Evolutionary conservation across 2,888 invertebrate species (phyloP).

Genomic region (Cephus pygmeus): DNA sequence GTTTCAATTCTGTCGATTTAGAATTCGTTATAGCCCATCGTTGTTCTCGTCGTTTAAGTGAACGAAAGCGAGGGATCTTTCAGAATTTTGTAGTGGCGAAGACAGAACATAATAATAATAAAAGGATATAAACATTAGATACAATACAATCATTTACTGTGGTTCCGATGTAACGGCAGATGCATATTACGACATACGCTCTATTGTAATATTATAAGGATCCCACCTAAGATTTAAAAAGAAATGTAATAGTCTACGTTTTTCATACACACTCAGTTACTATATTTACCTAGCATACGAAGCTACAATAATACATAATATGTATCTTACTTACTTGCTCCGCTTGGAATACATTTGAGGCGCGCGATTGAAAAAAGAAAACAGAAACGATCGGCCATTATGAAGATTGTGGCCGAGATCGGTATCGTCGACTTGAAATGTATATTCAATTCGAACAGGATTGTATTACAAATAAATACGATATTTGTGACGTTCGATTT

Average conservation of each 20-base stretch:
- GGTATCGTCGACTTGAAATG: conserved; percentile 54
- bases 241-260: conserved; percentile 61
- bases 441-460: conserved; percentile 47
- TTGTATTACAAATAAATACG: conserved; percentile 42
- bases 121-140: conserved; percentile 4
- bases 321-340: conserved; percentile 49
- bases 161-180: conserved; percentile 6
- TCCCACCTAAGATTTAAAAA: conserved; percentile 55
- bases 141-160: conserved; percentile 19
- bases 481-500: conserved; percentile 41
- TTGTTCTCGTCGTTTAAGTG: background rate
- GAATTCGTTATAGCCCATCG: background rate
- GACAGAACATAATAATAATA: background rate
- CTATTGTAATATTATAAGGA: conserved; percentile 52
- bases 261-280: conserved; percentile 61
- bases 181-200: conserved; percentile 31
- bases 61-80: background rate
- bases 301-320: conserved; percentile 32
- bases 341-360: conserved; percentile 43
- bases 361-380: conserved; percentile 24
- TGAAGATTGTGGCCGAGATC: background rate
- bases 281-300: conserved; percentile 53
- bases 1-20: background rate
- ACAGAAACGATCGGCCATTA: background rate
- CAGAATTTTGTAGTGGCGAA: background rate